A percentile compares a stretch with the other conserved stretches of the same genome.
Conservation (phyloP, 2,888 invertebrate genomes). For the Diplazon laetatorius region DNA sequence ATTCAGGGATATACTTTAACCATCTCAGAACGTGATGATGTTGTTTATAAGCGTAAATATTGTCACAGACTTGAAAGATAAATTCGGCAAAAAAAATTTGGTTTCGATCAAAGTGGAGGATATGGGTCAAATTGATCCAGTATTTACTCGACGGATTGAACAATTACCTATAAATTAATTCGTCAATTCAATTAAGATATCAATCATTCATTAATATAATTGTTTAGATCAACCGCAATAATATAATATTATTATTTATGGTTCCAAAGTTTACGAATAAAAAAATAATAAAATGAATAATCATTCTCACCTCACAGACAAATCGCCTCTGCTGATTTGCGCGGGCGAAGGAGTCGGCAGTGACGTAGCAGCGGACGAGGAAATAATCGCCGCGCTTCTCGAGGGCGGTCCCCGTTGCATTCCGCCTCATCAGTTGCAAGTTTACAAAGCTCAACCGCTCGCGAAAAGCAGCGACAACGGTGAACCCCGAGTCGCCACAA, state of each 20-base stretch:
- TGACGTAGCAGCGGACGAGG: slow-evolving; percentile 85
- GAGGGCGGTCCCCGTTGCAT: slow-evolving; percentile 86
- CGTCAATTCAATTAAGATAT: no score
- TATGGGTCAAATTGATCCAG: no score
- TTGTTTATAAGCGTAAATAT: no score
- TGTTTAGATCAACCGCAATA: no score
- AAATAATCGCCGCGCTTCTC: slow-evolving; percentile 81
- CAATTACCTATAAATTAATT: no score
- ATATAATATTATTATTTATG: slow-evolving; percentile 32
- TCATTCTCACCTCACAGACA: slow-evolving; percentile 83
- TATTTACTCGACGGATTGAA: no score
- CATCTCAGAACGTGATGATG: no score
- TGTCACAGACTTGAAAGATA: no score
- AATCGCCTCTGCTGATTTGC: slow-evolving; percentile 88
- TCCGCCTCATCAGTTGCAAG: slow-evolving; percentile 87
- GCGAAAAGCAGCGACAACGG: slow-evolving; percentile 71
- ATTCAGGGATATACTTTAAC: no score
- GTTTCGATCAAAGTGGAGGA: no score
- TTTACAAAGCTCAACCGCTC: slow-evolving; percentile 86
- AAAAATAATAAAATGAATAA: slow-evolving; percentile 4
- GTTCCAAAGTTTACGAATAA: not conserved
- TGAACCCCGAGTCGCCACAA: slow-evolving; percentile 64
- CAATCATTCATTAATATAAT: no score
- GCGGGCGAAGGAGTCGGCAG: slow-evolving; percentile 85
- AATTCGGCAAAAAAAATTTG: no score